Percentiles rank a stretch among this genome's conserved stretches.
phyloP scores from a whole-genome alignment of 92 coral and sea anemone genomes.

The Paramuricea clavata region DNA sequence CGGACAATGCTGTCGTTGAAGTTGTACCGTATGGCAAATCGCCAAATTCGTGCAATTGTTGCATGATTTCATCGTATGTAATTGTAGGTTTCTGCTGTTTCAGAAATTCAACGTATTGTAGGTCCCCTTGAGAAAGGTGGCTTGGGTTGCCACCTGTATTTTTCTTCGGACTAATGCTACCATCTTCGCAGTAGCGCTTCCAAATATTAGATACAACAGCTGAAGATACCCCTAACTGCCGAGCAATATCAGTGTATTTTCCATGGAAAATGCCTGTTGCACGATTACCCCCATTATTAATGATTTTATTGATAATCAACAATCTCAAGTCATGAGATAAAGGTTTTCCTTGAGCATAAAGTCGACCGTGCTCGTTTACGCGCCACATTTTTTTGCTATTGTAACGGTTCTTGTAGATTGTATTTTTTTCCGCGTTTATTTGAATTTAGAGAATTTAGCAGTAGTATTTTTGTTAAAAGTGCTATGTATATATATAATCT shows the following conservation, averaged over 20 bases:
- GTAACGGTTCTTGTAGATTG: too few relatives aligned
- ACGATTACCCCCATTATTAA: constrained; percentile 56
- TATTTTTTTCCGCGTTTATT: background rate
- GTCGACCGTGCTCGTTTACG: constrained; percentile 56
- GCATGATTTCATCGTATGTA: constrained; percentile 50
- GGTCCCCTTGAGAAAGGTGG: constrained; percentile 56
- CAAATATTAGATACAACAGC: constrained; percentile 58
- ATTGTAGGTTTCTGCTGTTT: constrained; percentile 63
- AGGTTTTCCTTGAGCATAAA: constrained; percentile 48
- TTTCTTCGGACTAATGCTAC: constrained; percentile 49
- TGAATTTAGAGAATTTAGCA: background rate
- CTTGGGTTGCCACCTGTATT: constrained; percentile 57
- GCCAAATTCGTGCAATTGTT: constrained; percentile 53
- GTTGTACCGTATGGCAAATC: constrained; percentile 54
- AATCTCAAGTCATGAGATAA: constrained; percentile 48
- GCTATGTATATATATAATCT: background rate
- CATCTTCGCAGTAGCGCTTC: constrained; percentile 48
- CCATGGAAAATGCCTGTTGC: constrained; percentile 57
- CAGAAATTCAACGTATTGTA: constrained; percentile 63
- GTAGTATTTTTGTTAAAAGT: background rate
- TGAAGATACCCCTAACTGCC: constrained; percentile 47
- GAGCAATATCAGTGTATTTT: constrained; percentile 50
- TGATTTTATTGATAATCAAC: constrained; percentile 49
- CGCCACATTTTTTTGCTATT: constrained; percentile 49
- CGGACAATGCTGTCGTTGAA: constrained; percentile 38